A percentile compares a stretch with the other conserved stretches of the same genome.
These are phyloP conservation scores for Vesta saturnalis DNA, from an alignment of 2,888 invertebrate genomes.

Conservation along the genomic window DNA sequence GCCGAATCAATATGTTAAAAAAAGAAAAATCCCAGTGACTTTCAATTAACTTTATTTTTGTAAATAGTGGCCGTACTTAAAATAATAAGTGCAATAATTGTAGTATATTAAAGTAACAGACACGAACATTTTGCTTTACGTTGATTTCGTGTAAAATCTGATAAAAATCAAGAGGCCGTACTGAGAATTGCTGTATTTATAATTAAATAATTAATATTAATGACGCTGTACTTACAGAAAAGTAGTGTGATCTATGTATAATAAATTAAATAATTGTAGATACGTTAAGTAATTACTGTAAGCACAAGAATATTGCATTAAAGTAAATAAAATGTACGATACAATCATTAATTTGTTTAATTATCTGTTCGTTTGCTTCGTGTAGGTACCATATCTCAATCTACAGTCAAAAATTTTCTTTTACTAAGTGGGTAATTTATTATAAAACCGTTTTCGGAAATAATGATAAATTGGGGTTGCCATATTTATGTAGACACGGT, in stretches of 20 bases:
- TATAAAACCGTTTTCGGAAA: slow-evolving; percentile 12
- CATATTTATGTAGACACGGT: slow-evolving; percentile 6
- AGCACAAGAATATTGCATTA: slow-evolving; percentile 58
- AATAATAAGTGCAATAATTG: slow-evolving; percentile 34
- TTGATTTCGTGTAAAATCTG: slow-evolving; percentile 33
- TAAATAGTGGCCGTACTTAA: slow-evolving; percentile 19
- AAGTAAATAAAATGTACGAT: slow-evolving; percentile 57
- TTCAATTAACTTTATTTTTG: background rate
- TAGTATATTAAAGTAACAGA: slow-evolving; percentile 17
- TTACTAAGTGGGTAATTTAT: background rate
- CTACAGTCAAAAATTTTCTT: background rate
- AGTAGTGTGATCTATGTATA: slow-evolving; percentile 61
- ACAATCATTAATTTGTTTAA: slow-evolving; percentile 54
- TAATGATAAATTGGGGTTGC: slow-evolving; percentile 6
- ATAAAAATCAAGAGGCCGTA: slow-evolving; percentile 37
- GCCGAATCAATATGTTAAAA: slow-evolving; percentile 79
- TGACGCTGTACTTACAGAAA: slow-evolving; percentile 42
- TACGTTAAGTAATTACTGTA: slow-evolving; percentile 59
- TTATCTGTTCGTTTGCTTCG: slow-evolving; percentile 38
- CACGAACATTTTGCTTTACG: slow-evolving; percentile 23
- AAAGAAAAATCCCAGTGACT: background rate
- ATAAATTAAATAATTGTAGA: slow-evolving; percentile 59
- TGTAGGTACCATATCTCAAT: slow-evolving; percentile 26
- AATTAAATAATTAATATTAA: slow-evolving; percentile 39
- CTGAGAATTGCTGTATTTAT: slow-evolving; percentile 39